A percentile compares a stretch with the other conserved stretches of the same genome.
These are phyloP conservation scores for Cantharis lateralis DNA, from an alignment of 2,888 invertebrate genomes.

Conservation along the genomic window DNA sequence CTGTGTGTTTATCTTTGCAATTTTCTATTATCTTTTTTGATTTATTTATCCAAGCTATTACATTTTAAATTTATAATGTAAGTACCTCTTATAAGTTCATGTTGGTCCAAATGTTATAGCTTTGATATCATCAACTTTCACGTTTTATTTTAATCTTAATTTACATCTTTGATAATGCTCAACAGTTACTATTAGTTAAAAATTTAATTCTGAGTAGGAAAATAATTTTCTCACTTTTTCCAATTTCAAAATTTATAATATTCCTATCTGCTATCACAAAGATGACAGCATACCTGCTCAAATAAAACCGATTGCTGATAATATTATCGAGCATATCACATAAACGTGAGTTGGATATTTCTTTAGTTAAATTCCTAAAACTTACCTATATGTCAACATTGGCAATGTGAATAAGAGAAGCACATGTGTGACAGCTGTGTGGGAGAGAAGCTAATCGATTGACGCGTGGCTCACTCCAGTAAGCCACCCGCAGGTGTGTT, in stretches of 20 bases:
- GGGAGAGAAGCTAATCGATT: slow-evolving; percentile 45
- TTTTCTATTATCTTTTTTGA: background rate
- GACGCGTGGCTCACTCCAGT: slow-evolving; percentile 47
- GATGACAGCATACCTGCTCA: background rate
- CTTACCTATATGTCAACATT: slow-evolving; percentile 23
- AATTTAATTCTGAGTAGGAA: background rate
- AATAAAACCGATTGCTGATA: background rate
- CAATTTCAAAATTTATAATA: too few relatives aligned
- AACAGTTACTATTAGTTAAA: background rate
- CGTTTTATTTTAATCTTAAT: background rate
- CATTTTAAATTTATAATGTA: background rate
- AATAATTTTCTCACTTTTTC: too few relatives aligned
- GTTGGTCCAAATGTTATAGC: background rate
- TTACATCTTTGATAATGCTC: background rate
- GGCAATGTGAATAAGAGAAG: slow-evolving; percentile 37
- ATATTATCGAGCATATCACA: background rate
- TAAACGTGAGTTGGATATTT: background rate
- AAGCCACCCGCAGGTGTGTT: slow-evolving; percentile 43
- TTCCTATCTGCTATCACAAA: background rate
- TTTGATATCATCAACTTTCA: background rate
- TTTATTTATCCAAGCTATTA: background rate
- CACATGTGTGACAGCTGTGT: slow-evolving; percentile 44
- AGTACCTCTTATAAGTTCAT: background rate
- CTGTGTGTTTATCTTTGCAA: background rate
- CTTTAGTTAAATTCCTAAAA: slow-evolving; percentile 17